Percentiles rank a stretch among this genome's conserved stretches.
Conservation (phyloP, 35 echinoderm and acorn worm species). For the Apostichopus californicus region DNA sequence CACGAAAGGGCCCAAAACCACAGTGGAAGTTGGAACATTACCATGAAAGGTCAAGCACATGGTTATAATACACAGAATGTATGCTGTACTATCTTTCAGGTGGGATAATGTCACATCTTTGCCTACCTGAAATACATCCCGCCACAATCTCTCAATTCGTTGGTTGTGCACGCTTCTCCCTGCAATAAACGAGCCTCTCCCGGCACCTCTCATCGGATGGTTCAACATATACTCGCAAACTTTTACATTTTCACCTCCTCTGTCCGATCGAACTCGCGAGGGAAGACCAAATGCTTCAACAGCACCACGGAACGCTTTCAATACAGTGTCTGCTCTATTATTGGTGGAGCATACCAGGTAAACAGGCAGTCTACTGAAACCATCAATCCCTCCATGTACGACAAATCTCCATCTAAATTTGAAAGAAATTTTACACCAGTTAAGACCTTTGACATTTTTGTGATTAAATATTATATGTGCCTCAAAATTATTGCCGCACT, state of each 20-base stretch:
- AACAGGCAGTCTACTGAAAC: not conserved
- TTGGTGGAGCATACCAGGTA: not conserved
- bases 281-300: conserved; percentile 38
- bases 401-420: conserved; percentile 1
- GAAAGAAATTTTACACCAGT: not conserved
- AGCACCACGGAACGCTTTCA: not conserved
- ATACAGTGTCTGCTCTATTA: conserved; percentile 6
- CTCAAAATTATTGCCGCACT: too few species aligned
- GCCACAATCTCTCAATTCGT: conserved; percentile 1
- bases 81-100: too few species aligned
- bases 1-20: too few species aligned
- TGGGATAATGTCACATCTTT: too few species aligned
- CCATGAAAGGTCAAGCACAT: too few species aligned
- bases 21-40: too few species aligned
- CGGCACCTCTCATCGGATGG: not conserved
- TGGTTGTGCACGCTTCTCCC: not conserved
- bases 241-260: conserved; percentile 53
- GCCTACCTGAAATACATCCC: conserved; percentile 2
- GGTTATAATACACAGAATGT: too few species aligned
- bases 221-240: conserved; percentile 37
- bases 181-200: conserved; percentile 28
- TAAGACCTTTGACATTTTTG: not conserved
- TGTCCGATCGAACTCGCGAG: conserved; percentile 37
- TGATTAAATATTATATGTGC: too few species aligned
- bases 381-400: conserved; percentile 32